Percentiles rank a stretch among this genome's conserved stretches.
Conservation (phyloP, 2,888 invertebrate species). For the Leuctra nigra region DNA sequence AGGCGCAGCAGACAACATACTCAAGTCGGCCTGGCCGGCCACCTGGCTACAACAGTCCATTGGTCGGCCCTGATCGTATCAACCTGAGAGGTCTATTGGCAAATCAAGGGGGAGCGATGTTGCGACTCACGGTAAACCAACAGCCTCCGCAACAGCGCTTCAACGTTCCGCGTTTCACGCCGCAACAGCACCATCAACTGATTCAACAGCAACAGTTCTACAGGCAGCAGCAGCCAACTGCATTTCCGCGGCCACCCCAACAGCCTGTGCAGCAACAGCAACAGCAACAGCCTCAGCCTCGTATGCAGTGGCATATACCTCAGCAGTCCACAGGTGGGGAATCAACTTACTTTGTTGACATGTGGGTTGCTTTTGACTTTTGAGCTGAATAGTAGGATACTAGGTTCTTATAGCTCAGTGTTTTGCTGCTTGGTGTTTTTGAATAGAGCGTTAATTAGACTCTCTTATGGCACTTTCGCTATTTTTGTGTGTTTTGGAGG, state of each 20-base stretch:
- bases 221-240: conserved; percentile 28
- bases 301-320: conserved; percentile 37
- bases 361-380: too few species aligned
- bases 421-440: too few species aligned
- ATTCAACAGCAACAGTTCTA: conserved; percentile 27
- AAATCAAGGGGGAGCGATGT: not conserved
- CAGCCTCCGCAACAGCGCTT: not conserved
- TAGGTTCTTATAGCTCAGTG: too few species aligned
- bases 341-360: too few species aligned
- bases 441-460: too few species aligned
- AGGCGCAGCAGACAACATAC: too few species aligned
- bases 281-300: conserved; percentile 38
- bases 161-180: conserved; percentile 31
- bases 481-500: too few species aligned
- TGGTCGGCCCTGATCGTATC: not conserved
- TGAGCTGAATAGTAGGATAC: too few species aligned
- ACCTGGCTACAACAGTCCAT: not conserved
- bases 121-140: not conserved
- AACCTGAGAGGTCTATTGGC: conserved; percentile 6
- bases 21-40: conserved; percentile 3
- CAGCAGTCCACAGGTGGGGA: conserved; percentile 27
- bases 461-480: too few species aligned
- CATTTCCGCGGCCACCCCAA: conserved; percentile 34
- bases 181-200: conserved; percentile 26
- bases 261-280: conserved; percentile 35